Evolutionary conservation across 2,113 vertebrate species (phyloP).

Genomic region (Bubo scandiacus): DNA sequence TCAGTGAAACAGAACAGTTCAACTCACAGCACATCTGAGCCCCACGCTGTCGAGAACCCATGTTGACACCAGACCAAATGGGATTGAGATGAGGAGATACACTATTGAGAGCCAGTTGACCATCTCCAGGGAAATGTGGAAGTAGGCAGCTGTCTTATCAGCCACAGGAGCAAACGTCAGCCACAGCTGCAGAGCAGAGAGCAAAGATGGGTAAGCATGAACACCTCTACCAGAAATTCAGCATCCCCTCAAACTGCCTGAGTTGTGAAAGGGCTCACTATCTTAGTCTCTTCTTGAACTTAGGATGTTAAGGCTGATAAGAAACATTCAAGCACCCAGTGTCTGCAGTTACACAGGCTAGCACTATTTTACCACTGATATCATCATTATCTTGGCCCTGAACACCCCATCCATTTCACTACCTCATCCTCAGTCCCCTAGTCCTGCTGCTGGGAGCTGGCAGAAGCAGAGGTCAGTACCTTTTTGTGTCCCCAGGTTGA

Average conservation of each 20-base stretch:
- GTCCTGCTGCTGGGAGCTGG: background rate
- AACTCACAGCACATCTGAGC: slow-evolving; percentile 82
- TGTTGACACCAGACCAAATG: slow-evolving; percentile 81
- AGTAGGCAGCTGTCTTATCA: slow-evolving; percentile 74
- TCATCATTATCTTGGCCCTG: background rate
- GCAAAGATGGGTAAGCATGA: background rate
- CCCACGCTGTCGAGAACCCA: slow-evolving; percentile 91
- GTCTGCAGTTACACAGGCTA: background rate
- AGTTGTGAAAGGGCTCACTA: fast-evolving
- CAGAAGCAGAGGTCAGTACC: background rate
- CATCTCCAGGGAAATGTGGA: slow-evolving; percentile 70
- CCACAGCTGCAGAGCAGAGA: slow-evolving; percentile 80
- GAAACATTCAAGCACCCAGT: background rate
- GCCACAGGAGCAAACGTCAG: slow-evolving; percentile 94
- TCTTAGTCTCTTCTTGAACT: background rate
- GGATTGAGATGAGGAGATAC: slow-evolving; percentile 87
- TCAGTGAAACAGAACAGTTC: background rate
- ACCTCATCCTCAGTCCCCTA: background rate
- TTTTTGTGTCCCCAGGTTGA: background rate
- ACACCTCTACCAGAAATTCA: background rate
- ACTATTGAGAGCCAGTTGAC: slow-evolving; percentile 89
- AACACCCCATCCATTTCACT: background rate
- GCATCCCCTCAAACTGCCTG: background rate
- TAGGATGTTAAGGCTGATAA: background rate
- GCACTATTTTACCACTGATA: background rate